phyloP scores from a whole-genome alignment of 2,797 vertebrate genomes.

The Notamacropus eugenii region DNA sequence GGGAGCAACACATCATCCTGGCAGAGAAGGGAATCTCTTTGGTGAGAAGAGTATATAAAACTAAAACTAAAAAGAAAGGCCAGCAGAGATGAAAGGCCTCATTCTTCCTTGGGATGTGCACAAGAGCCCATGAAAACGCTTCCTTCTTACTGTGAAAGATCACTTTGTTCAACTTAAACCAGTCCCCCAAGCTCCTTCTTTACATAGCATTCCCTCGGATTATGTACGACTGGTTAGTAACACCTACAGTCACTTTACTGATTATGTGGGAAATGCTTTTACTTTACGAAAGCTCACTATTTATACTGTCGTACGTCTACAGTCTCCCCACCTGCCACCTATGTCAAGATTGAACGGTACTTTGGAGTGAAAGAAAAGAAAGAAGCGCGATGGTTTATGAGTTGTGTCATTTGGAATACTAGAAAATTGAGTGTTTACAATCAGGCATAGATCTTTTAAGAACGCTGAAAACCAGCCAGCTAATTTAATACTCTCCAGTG shows the following conservation, averaged over 20 bases:
- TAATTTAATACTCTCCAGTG: background rate
- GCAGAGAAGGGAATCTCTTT: slow-evolving; percentile 2
- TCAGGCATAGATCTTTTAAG: background rate
- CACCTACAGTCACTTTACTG: background rate
- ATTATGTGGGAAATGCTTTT: background rate
- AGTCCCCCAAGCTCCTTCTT: slow-evolving; percentile 37
- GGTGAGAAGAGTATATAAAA: background rate
- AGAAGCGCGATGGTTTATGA: background rate
- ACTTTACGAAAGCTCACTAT: background rate
- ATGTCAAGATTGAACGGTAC: background rate
- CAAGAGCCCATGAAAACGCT: slow-evolving; percentile 70
- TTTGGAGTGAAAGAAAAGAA: background rate
- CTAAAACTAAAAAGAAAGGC: slow-evolving; percentile 68
- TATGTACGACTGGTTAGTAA: background rate
- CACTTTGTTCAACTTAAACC: slow-evolving; percentile 66
- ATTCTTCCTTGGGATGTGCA: slow-evolving; percentile 67
- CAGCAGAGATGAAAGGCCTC: slow-evolving; percentile 40
- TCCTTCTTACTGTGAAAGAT: slow-evolving; percentile 70
- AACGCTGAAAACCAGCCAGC: background rate
- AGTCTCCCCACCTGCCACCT: background rate
- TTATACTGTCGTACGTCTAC: background rate
- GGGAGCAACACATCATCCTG: background rate
- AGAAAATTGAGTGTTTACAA: background rate
- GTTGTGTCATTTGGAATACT: background rate
- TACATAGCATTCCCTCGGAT: background rate